Evolutionary conservation across 2,888 invertebrate genomes (phyloP).

Genomic region (Globia sparganii): DNA sequence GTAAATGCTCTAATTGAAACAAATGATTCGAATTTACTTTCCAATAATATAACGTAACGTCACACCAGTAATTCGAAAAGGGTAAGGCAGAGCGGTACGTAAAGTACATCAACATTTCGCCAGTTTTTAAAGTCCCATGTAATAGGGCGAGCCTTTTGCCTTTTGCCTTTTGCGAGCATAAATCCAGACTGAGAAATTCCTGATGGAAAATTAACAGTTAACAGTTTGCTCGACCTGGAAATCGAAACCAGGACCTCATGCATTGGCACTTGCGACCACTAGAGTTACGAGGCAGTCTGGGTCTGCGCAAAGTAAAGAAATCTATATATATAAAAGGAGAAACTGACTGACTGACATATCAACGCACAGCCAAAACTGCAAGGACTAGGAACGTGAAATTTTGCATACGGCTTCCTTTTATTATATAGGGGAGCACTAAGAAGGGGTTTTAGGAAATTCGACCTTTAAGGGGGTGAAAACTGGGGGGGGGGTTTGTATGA

Average conservation of each 20-base stretch:
- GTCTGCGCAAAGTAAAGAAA: conserved; percentile 8
- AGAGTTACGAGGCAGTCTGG: too few relatives aligned
- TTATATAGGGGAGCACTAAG: too few relatives aligned
- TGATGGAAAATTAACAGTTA: neutral
- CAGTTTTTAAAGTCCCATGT: neutral
- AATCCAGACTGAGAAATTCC: neutral
- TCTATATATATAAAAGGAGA: too few relatives aligned
- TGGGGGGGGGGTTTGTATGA: too few relatives aligned
- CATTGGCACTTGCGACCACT: neutral
- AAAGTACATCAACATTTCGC: neutral
- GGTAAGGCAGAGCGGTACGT: neutral
- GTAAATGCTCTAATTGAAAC: neutral
- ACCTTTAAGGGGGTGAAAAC: too few relatives aligned
- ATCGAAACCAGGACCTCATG: neutral
- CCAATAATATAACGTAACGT: neutral
- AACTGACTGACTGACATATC: too few relatives aligned
- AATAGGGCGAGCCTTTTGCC: neutral
- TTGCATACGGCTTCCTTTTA: too few relatives aligned
- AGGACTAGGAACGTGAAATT: too few relatives aligned
- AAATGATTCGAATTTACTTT: neutral
- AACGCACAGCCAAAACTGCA: too few relatives aligned
- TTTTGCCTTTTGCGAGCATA: too few relatives aligned
- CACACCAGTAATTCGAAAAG: neutral
- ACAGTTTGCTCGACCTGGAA: neutral
- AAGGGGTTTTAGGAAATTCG: too few relatives aligned